Percentiles rank a stretch among this genome's conserved stretches.
Conservation (phyloP, 2,888 invertebrate genomes). For the Phengaris alcon region DNA sequence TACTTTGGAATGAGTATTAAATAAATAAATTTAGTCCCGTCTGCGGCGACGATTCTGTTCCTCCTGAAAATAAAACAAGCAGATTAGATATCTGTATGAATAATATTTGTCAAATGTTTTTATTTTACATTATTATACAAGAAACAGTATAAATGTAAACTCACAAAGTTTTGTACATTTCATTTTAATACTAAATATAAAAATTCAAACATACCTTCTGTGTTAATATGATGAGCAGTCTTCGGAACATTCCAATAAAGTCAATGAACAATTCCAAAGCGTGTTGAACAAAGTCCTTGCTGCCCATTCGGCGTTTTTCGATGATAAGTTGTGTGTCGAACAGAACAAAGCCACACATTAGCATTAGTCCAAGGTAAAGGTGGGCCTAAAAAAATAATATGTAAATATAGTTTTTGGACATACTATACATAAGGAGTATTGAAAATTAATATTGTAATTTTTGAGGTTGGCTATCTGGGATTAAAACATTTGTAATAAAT, state of each 20-base stretch:
- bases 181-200: background rate
- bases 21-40: conserved; percentile 59
- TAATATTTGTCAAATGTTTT: conserved; percentile 19
- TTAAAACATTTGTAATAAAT: too few relatives aligned
- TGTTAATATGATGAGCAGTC: conserved; percentile 92
- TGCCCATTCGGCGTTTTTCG: conserved; percentile 93
- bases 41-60: conserved; percentile 75
- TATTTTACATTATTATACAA: background rate
- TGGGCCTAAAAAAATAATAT: conserved; percentile 78
- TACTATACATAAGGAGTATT: background rate
- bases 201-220: conserved; percentile 84
- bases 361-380: conserved; percentile 90
- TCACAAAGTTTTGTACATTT: background rate
- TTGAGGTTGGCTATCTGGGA: too few relatives aligned
- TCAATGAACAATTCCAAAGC: conserved; percentile 96
- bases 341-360: conserved; percentile 97
- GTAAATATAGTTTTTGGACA: background rate
- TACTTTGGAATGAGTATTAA: conserved; percentile 31
- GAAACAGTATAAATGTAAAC: background rate
- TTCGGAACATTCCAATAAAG: conserved; percentile 95
- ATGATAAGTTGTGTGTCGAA: conserved; percentile 99
- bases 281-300: conserved; percentile 95
- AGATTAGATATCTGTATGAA: background rate
- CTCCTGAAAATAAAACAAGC: conserved; percentile 58
- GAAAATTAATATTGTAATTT: too few relatives aligned